Percentiles rank a stretch among this genome's conserved stretches.
Evolutionary conservation across 1,140 invertebrate genomes (phyloP).

Genomic region (Penaeus chinensis): DNA sequence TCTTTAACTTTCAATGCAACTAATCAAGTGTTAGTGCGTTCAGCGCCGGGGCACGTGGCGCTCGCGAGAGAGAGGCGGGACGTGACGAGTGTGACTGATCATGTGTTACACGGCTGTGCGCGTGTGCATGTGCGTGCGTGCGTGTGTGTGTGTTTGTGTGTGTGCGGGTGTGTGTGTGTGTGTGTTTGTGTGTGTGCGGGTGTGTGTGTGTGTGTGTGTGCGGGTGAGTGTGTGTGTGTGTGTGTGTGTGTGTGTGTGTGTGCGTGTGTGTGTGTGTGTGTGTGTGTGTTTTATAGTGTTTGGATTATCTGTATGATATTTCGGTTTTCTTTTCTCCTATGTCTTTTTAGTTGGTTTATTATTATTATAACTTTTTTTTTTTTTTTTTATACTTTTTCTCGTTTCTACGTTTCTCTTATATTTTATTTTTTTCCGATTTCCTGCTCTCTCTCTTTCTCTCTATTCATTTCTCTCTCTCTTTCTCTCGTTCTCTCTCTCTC

Average conservation of each 20-base stretch:
- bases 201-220: slow-evolving; percentile 8
- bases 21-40: too few relatives aligned
- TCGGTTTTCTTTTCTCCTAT: not conserved
- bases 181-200: slow-evolving; percentile 1
- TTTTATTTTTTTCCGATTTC: not conserved
- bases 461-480: not conserved
- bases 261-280: slow-evolving; percentile 11
- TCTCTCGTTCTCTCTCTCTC: too few relatives aligned
- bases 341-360: too few relatives aligned
- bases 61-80: too few relatives aligned
- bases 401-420: not conserved
- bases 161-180: not conserved
- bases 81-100: too few relatives aligned
- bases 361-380: too few relatives aligned
- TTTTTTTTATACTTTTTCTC: too few relatives aligned
- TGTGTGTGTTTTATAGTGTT: slow-evolving; percentile 6
- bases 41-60: too few relatives aligned
- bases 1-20: too few relatives aligned
- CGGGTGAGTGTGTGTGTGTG: not conserved
- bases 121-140: slow-evolving; percentile 19
- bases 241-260: not conserved
- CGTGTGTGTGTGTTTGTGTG: not conserved
- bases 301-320: not conserved
- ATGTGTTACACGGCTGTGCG: not conserved
- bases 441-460: not conserved